Evolutionary conservation across 2,113 vertebrate species (phyloP).

Genomic region (Aramus guarauna): DNA sequence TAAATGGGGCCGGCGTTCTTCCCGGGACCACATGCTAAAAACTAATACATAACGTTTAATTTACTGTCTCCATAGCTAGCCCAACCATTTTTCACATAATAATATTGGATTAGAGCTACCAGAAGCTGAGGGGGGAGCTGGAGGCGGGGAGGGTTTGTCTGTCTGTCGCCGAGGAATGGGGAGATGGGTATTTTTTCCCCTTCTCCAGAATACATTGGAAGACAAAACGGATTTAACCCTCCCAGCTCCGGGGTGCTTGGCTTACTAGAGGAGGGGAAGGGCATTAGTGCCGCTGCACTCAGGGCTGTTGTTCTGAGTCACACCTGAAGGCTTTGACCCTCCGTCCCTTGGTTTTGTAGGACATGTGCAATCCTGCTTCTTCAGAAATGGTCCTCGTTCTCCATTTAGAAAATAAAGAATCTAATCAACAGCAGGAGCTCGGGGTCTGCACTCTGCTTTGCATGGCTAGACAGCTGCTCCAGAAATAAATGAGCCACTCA

Average conservation of each 20-base stretch:
- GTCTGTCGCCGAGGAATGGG: slow-evolving; percentile 6
- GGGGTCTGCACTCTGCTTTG: not conserved
- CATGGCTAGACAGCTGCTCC: not conserved
- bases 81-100: slow-evolving; percentile 92
- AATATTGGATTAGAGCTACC: slow-evolving; percentile 91
- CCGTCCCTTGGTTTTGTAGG: not conserved
- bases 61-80: slow-evolving; percentile 89
- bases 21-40: slow-evolving; percentile 74
- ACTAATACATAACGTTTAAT: slow-evolving; percentile 96
- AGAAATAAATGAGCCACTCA: not conserved
- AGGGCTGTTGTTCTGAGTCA: not conserved
- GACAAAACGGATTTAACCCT: slow-evolving; percentile 41
- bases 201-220: slow-evolving; percentile 29
- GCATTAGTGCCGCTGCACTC: not conserved
- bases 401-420: not conserved
- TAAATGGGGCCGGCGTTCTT: slow-evolving; percentile 76
- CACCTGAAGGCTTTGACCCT: not conserved
- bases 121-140: slow-evolving; percentile 36
- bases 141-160: slow-evolving; percentile 32
- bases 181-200: slow-evolving; percentile 40
- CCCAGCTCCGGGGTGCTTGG: not conserved
- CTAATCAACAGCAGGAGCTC: not conserved
- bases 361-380: not conserved
- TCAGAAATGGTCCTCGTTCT: not conserved
- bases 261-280: not conserved